A percentile compares a stretch with the other conserved stretches of the same genome.
Evolutionary conservation across 2,797 vertebrate species (phyloP).

Genomic region (Coilia nasus): DNA sequence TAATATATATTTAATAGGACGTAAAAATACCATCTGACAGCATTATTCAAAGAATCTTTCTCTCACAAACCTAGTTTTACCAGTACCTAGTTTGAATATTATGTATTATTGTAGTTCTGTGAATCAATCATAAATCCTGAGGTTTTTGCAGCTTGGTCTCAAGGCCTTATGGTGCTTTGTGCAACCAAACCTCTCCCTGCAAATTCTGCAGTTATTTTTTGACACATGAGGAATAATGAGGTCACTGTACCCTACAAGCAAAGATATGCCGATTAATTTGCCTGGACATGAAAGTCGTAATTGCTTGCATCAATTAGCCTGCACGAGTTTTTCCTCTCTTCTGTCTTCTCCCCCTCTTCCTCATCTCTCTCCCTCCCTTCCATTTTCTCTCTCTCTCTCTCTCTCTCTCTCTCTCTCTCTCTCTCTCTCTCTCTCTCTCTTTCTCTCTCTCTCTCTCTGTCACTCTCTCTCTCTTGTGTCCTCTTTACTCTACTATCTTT

Average conservation of each 20-base stretch:
- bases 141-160: not conserved
- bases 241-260: slow-evolving; percentile 74
- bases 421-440: slow-evolving; percentile 26
- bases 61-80: slow-evolving; percentile 19
- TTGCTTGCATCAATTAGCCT: slow-evolving; percentile 79
- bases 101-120: not conserved
- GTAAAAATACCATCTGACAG: too few species aligned
- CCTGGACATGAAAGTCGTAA: slow-evolving; percentile 78
- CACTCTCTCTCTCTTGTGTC: slow-evolving; percentile 20
- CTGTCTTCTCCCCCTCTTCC: slow-evolving; percentile 46
- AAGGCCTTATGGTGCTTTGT: slow-evolving; percentile 53
- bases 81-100: not conserved
- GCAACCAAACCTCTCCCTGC: slow-evolving; percentile 68
- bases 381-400: slow-evolving; percentile 29
- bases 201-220: slow-evolving; percentile 77
- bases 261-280: slow-evolving; percentile 79
- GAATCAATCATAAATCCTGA: not conserved
- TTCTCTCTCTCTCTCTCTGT: slow-evolving; percentile 50
- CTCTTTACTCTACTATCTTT: slow-evolving; percentile 39
- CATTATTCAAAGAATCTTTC: slow-evolving; percentile 25
- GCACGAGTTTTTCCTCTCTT: slow-evolving; percentile 35
- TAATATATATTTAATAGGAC: too few species aligned
- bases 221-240: slow-evolving; percentile 77
- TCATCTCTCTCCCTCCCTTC: slow-evolving; percentile 42
- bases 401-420: slow-evolving; percentile 41